Evolutionary conservation across 2,888 invertebrate species (phyloP).

Genomic region (Thyatira batis): DNA sequence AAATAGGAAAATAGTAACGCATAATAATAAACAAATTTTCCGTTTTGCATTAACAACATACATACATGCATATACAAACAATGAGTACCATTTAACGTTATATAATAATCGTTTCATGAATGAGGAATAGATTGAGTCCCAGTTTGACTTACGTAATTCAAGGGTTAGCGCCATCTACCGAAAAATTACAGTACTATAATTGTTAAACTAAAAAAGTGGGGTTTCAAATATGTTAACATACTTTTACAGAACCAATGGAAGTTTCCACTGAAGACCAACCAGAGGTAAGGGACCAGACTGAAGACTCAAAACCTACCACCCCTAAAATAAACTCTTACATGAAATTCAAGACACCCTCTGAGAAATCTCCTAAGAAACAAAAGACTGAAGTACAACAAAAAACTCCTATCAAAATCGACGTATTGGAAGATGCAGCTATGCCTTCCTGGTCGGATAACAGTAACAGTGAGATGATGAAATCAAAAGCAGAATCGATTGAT

Average conservation of each 20-base stretch:
- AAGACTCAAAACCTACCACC: slow-evolving; percentile 33
- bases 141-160: no score
- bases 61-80: no score
- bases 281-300: slow-evolving; percentile 27
- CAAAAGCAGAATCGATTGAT: slow-evolving; percentile 34
- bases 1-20: no score
- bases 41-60: no score
- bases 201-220: no score
- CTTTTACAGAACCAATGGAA: slow-evolving; percentile 54
- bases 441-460: slow-evolving; percentile 77
- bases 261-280: slow-evolving; percentile 36
- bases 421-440: slow-evolving; percentile 73
- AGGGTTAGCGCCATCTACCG: no score
- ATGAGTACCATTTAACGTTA: no score
- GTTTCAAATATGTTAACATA: no score
- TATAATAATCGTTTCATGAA: no score
- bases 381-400: slow-evolving; percentile 47
- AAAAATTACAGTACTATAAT: no score
- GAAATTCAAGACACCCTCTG: slow-evolving; percentile 64
- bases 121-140: no score
- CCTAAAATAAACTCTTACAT: slow-evolving; percentile 64
- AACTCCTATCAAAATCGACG: slow-evolving; percentile 68
- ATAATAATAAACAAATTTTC: no score
- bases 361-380: slow-evolving; percentile 59
- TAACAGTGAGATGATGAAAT: slow-evolving; percentile 62